Evolutionary conservation across 1,140 invertebrate species (phyloP), one percentile per base, ranked within the genome.

Genomic region (Drosophila takahashii): DNA sequence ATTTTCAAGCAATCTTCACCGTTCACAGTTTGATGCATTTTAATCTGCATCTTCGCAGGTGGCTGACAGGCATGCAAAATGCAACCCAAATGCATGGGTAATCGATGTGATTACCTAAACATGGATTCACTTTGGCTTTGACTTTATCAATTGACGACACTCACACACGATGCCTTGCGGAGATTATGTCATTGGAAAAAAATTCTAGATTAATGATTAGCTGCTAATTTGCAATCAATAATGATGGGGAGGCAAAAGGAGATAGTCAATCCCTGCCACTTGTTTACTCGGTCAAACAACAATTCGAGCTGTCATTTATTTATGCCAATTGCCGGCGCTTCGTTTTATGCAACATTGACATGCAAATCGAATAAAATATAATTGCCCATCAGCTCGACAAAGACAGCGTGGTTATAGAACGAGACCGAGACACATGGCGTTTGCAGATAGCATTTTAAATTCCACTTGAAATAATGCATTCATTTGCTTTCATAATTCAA

Each of bases 281-380:
- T 85, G 81, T 85, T 85, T 85, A 75, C 73, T 81, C 76, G 71
- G 58, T 76, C 81, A 86, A 85, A 85, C 83, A 81, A 71, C 65
- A 37, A 81, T 57, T 59, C 57, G 26, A 69, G 51, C 79, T 84
- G 77, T 77, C 73, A 77, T 77, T 85, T 76, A 58, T 81, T 64
- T 83, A 58, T 81, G 72, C 59, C 78, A 81, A 71, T 81, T 79
- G 77, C 53, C 58, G 77, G 57, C 60, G 64, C 56, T 77, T 48
- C 47, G 56, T 56, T 62, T 85, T 86, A 85, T 85, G 78, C 83
- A 87, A 60, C 45, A 60, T 65, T 83, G 72, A 86, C 83, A 86
- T 86, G 83, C 83, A 86, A 80, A 77, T 62, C 70, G 62, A 75
- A 65, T 65, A 76, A 66, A 75, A 76, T 76, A 77, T 77, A 77